Evolutionary conservation across 2,797 vertebrate species (phyloP).

Genomic region (Vespertilio murinus): DNA sequence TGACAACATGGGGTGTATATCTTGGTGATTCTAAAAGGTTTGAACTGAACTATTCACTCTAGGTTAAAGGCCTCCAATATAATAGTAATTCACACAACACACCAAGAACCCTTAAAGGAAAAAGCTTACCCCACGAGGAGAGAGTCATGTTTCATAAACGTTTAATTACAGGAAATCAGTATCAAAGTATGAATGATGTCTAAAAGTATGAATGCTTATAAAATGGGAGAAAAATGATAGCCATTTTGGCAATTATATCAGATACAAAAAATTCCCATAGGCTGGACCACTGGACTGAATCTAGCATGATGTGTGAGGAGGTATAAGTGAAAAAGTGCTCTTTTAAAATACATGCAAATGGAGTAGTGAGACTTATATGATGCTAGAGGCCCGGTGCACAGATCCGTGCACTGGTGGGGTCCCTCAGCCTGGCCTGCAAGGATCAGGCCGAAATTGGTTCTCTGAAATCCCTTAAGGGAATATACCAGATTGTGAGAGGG

Average conservation of each 20-base stretch:
- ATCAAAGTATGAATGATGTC: neutral
- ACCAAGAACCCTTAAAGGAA: neutral
- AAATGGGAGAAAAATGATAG: neutral
- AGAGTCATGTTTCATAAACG: neutral
- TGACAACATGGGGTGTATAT: neutral
- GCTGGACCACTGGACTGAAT: neutral
- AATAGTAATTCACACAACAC: neutral
- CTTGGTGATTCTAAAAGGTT: neutral
- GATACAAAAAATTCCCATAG: neutral
- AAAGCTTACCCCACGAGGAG: neutral
- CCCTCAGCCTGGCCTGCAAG: no score
- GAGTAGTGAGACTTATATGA: neutral
- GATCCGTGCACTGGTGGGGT: no score
- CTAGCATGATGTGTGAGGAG: neutral
- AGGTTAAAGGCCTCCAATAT: neutral
- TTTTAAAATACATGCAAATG: neutral
- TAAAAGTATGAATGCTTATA: neutral
- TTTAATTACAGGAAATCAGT: neutral
- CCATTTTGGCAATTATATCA: neutral
- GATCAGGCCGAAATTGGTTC: no score
- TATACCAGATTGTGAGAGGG: no score
- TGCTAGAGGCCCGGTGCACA: rapidly evolving
- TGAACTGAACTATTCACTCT: neutral
- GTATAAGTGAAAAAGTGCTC: neutral
- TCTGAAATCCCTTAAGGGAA: no score